Conservation (phyloP, 2,113 vertebrate genomes). For the Emydocephalus ijimae region DNA sequence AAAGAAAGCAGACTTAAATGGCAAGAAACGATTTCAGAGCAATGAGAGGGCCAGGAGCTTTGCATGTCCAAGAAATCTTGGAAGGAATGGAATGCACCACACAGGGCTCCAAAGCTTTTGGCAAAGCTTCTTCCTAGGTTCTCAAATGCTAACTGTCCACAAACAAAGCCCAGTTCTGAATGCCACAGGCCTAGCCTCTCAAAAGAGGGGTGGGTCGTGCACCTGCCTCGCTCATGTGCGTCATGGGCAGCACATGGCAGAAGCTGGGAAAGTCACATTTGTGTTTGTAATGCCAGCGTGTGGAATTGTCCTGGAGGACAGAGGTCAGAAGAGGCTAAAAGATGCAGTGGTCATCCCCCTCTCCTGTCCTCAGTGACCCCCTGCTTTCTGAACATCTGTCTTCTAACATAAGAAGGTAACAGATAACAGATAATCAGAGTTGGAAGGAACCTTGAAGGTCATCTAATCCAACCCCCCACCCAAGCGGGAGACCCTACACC, state of each 20-base stretch:
- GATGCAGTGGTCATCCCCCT: not conserved
- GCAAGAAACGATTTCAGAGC: not conserved
- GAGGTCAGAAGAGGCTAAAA: not conserved
- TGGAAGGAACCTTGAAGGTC: too few species aligned
- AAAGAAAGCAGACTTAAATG: not conserved
- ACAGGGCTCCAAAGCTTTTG: not conserved
- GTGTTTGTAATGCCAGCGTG: not conserved
- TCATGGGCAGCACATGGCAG: not conserved
- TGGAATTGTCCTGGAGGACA: not conserved
- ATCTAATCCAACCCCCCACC: too few species aligned
- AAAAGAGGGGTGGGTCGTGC: not conserved
- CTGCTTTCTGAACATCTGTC: not conserved
- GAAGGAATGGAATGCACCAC: not conserved
- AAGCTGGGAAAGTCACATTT: not conserved
- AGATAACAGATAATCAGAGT: too few species aligned
- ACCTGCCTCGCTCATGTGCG: not conserved
- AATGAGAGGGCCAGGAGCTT: not conserved
- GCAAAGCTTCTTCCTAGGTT: not conserved
- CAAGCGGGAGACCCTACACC: too few species aligned
- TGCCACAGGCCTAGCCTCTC: not conserved
- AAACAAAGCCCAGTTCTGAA: not conserved
- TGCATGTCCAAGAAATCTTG: not conserved
- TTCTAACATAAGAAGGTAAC: not conserved
- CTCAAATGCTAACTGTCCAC: not conserved
- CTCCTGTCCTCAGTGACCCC: not conserved